phyloP scores from a whole-genome alignment of 2,113 vertebrate species.

The Alethe diademata region DNA sequence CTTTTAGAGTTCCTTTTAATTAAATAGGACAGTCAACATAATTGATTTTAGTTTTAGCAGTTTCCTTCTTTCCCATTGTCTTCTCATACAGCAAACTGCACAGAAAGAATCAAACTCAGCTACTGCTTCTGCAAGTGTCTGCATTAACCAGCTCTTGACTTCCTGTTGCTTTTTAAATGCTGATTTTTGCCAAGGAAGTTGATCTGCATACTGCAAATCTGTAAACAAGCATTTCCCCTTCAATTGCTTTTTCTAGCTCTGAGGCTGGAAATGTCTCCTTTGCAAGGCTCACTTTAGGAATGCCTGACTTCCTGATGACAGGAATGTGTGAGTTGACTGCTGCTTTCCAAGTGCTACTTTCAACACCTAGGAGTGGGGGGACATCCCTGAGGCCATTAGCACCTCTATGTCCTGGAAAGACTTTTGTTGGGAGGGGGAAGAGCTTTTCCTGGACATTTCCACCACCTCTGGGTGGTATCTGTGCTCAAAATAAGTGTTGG shows the following conservation, averaged over 20 bases:
- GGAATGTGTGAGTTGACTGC: not conserved
- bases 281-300: not conserved
- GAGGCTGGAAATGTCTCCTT: conserved; percentile 14
- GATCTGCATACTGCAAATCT: not conserved
- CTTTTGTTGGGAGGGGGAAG: not conserved
- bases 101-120: not conserved
- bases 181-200: not conserved
- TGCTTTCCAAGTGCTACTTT: conserved; percentile 10
- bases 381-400: conserved; percentile 14
- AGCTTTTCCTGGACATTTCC: not conserved
- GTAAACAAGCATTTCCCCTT: not conserved
- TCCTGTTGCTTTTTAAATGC: conserved; percentile 35
- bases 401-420: not conserved
- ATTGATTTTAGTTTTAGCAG: not conserved
- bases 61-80: not conserved
- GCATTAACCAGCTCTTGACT: not conserved
- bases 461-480: not conserved
- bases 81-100: not conserved
- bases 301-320: conserved; percentile 28
- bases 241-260: not conserved
- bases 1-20: not conserved
- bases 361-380: not conserved
- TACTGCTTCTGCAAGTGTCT: not conserved
- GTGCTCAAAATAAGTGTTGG: not conserved
- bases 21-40: not conserved